Evolutionary conservation across 2,797 vertebrate species (phyloP), one percentile per base, ranked within the genome.

Genomic region (Synanceia verrucosa): DNA sequence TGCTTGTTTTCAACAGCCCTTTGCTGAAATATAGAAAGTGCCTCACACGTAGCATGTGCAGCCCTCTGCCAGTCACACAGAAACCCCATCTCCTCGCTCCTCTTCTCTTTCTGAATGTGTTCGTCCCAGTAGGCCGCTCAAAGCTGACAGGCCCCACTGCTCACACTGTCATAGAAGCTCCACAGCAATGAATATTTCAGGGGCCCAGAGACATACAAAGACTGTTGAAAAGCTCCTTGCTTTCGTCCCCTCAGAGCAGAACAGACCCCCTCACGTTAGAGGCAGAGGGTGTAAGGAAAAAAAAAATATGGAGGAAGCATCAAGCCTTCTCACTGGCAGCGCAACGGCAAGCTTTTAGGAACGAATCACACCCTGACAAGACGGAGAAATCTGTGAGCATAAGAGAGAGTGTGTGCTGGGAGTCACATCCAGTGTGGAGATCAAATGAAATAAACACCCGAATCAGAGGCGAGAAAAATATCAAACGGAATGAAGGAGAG

Each of bases 181-280:
- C 78, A 74, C 78, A 56, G 83, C 88, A 72, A 93, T 93, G 91
- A 94, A 93, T 94, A 92, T 93, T 94, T 93, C 87, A 94, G 84
- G 78, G 87, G 76, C 86, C 78, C 84, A 62, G 81, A 86, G 83
- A 84, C 83, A 65, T 75, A 78, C 80, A 90, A 89, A 91, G 86
- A 91, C 86, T 89, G 82, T 85, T 84, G 79, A 87, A 90, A 89
- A 87, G 67, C 87, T 87, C 72, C 84, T 81, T 66, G 79, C 82
- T 79, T 46, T 70, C 65, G 58, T 87, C 87, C 82, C 83, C 66
- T 85, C 79, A 51, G 81, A 89, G 88, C 63, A 78, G 68, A 88
- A 86, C 80, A 86, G 86, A 79, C 86, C 78, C 78, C 47, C 73
- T 50, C 84, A 88, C 81, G 82, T n/a, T 75, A 63, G 69, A 81